Conservation (phyloP, 1,140 invertebrate genomes). For the Acromyrmex heyeri region DNA sequence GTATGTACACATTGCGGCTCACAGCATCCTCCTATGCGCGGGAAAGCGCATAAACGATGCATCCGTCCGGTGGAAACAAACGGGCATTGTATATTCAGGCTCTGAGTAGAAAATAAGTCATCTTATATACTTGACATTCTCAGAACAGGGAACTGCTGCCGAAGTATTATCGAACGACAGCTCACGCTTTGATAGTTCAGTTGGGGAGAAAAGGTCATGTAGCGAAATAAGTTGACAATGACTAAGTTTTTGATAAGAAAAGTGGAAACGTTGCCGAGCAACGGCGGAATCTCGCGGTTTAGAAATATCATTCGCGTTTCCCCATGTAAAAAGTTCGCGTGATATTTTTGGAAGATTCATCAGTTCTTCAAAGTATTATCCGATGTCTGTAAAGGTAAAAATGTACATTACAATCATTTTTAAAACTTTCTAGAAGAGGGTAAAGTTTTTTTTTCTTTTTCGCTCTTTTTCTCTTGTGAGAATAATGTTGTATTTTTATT, state of each 20-base stretch:
- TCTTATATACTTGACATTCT: constrained; percentile 9
- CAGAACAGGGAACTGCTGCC: background rate
- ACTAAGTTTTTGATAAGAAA: constrained; percentile 28
- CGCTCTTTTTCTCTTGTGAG: background rate
- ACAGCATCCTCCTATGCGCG: background rate
- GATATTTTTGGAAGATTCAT: constrained; percentile 27
- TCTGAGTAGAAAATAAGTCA: constrained; percentile 42
- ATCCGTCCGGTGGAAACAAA: constrained; percentile 1
- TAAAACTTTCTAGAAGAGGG: background rate
- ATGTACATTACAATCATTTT: constrained; percentile 17
- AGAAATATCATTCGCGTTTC: constrained; percentile 52
- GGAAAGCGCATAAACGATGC: constrained; percentile 33
- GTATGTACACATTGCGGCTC: constrained; percentile 34
- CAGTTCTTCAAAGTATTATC: constrained; percentile 31
- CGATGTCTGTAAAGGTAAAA: constrained; percentile 6
- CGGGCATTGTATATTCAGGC: background rate
- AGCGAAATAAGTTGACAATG: constrained; percentile 8
- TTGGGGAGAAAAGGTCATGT: background rate
- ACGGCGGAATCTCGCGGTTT: constrained; percentile 44
- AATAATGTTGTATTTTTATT: background rate
- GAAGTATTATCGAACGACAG: background rate
- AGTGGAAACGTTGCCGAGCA: constrained; percentile 48
- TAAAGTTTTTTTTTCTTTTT: background rate
- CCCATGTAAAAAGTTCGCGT: constrained; percentile 52
- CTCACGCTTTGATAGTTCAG: constrained; percentile 20